Evolutionary conservation across 2,888 invertebrate genomes (phyloP), one percentile per base, ranked within the genome.

Genomic region (Mythimna vitellina): DNA sequence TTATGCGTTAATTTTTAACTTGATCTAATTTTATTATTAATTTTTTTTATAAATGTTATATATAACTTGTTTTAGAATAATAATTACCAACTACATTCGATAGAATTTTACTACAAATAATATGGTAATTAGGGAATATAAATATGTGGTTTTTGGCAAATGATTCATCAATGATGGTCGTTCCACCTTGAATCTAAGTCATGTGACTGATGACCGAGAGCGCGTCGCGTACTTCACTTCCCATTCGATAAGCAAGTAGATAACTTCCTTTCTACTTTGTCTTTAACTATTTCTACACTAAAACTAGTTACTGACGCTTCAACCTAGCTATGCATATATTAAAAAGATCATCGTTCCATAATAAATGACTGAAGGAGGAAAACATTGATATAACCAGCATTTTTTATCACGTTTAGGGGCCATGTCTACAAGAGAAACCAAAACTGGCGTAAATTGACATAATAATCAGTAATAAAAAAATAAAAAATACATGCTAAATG

Each of bases 131-230:
- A 56, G 38, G 58, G 17, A 66, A 69, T 61, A 64, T 1, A 66
- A 72, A 74, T 70, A 66, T 76, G 63, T 65, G 38, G 38, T 71
- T 74, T 82, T 81, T 51, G 73, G 78, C 70, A 68, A 76, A 25
- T 73, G 62, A 65, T 72, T 78, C 68, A 82, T 75, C 78, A 67
- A 76, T 71, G 69, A 81, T 71, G 83, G 77, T 86, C 78, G 80
- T 74, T 87, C 84, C 86, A 76, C 91, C 91, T 92, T 92, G 92
- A 93, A 90, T 83, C 78, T 81, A 75, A 81, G 87, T 92, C 92
- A 93, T 90, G 90, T 92, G 93, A 92, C 87, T 70, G 58, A 46
- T 64, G 70, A 70, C 71, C 61, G 49, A 68, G 72, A 71, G 35
- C 75, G 73, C 66, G 60, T 63, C 80, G 71, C 66, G 65, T 68